phyloP scores from a whole-genome alignment of 2,888 invertebrate species.

The Bombylius discolor region DNA sequence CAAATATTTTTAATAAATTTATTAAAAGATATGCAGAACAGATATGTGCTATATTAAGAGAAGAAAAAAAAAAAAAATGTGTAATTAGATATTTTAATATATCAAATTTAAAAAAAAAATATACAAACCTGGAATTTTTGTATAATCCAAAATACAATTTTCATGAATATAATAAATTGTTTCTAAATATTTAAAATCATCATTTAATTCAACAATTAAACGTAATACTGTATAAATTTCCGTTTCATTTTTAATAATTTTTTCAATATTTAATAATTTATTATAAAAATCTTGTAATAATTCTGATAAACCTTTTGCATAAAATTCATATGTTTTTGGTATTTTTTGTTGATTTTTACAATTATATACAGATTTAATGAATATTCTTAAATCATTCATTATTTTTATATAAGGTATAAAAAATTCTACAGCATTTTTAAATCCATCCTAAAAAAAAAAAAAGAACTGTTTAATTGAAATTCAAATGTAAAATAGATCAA shows the following conservation, averaged over 20 bases:
- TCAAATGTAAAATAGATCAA: no score
- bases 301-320: constrained; percentile 34
- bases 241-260: constrained; percentile 31
- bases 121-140: constrained; percentile 28
- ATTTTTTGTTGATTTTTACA: constrained; percentile 18
- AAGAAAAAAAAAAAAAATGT: background rate
- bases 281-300: constrained; percentile 32
- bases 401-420: constrained; percentile 25
- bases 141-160: constrained; percentile 28
- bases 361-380: constrained; percentile 28
- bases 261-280: constrained; percentile 32
- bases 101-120: background rate
- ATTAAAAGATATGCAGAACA: constrained; percentile 37
- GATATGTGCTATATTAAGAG: constrained; percentile 20
- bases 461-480: background rate
- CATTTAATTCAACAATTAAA: constrained; percentile 28
- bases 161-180: constrained; percentile 34
- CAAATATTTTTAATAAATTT: constrained; percentile 33
- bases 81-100: no score
- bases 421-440: constrained; percentile 21
- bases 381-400: constrained; percentile 29
- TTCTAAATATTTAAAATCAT: constrained; percentile 28
- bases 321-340: constrained; percentile 39
- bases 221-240: constrained; percentile 33
- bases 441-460: constrained; percentile 18